Conservation (phyloP, 2,797 vertebrate genomes). For the Corythornis leucogaster region DNA sequence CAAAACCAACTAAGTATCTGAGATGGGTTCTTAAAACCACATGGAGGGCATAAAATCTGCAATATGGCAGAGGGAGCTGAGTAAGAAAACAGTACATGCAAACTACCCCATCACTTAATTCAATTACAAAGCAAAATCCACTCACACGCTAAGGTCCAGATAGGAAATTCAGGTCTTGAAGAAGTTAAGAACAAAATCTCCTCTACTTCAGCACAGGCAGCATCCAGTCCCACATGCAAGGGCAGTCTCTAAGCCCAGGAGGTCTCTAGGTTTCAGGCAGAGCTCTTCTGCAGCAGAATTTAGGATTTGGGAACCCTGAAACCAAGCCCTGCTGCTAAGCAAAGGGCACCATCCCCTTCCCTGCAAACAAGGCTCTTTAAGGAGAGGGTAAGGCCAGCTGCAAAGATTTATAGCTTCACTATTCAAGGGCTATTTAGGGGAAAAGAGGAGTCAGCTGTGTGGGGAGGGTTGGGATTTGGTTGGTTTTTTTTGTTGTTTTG, state of each 20-base stretch:
- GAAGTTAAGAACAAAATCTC: neutral
- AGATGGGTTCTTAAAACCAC: neutral
- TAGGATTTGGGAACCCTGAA: neutral
- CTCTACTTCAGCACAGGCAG: rapidly evolving
- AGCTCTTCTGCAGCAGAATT: neutral
- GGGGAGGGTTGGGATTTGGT: neutral
- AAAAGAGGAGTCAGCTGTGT: neutral
- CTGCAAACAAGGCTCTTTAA: neutral
- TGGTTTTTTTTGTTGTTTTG: too few relatives aligned
- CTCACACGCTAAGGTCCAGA: neutral
- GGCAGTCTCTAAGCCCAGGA: neutral
- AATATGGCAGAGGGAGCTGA: neutral
- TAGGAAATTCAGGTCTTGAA: neutral
- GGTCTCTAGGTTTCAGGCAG: neutral
- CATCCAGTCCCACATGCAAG: rapidly evolving
- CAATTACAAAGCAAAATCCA: neutral
- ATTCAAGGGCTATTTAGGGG: neutral
- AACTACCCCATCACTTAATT: too few relatives aligned
- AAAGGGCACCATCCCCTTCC: neutral
- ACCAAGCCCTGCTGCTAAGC: neutral
- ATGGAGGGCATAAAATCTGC: neutral
- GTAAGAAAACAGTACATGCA: neutral
- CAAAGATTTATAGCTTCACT: neutral
- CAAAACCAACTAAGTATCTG: neutral
- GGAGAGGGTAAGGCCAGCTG: neutral